Conservation (phyloP, 2,797 vertebrate species). For the Leptodactylus fallax region DNA sequence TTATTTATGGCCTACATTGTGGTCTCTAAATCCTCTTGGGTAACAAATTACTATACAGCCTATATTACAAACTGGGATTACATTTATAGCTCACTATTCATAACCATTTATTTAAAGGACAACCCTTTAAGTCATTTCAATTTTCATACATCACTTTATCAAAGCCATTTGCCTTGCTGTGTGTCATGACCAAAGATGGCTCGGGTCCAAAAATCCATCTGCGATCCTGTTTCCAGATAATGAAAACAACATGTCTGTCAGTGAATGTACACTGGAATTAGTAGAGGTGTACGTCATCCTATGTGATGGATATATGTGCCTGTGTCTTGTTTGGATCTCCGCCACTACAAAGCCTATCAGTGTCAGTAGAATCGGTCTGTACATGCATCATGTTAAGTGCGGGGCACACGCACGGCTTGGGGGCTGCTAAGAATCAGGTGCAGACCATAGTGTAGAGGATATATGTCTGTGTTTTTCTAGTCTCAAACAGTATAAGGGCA, state of each 20-base stretch:
- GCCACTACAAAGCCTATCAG: background rate
- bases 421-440: background rate
- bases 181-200: constrained; percentile 6
- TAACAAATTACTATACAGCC: background rate
- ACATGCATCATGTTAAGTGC: background rate
- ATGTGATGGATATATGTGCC: background rate
- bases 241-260: constrained; percentile 6
- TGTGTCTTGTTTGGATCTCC: background rate
- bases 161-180: background rate
- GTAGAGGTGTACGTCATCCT: background rate
- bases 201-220: background rate
- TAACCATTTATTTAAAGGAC: background rate
- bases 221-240: background rate
- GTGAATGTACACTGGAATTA: background rate
- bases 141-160: background rate
- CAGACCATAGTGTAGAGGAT: background rate
- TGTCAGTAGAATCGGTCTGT: background rate
- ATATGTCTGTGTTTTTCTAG: no score
- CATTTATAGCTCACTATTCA: no score
- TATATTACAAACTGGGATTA: background rate
- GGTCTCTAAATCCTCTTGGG: no score
- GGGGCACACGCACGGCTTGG: background rate
- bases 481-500: no score
- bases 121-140: background rate
- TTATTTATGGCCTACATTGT: background rate